These are phyloP conservation scores for Macquaria ambigua DNA, from an alignment of 2,113 vertebrate species.

Conservation along the genomic window DNA sequence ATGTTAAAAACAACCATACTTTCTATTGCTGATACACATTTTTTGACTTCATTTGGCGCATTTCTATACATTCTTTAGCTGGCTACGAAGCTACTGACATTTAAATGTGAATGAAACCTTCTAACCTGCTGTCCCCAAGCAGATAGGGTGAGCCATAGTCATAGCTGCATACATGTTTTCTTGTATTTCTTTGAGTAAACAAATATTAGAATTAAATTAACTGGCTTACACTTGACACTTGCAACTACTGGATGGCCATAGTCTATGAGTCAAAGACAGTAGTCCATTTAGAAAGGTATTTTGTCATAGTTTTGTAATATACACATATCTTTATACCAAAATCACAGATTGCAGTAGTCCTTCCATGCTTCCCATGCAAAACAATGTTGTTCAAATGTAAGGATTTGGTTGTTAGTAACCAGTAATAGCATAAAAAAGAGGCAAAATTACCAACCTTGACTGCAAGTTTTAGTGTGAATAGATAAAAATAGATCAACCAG, in stretches of 20 bases:
- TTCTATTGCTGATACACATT: background rate
- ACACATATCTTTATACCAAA: background rate
- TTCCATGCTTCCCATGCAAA: background rate
- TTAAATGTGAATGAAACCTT: background rate
- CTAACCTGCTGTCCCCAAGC: background rate
- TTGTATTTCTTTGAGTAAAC: background rate
- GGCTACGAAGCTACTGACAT: background rate
- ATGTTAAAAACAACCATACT: background rate
- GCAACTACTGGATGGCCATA: background rate
- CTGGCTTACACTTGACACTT: background rate
- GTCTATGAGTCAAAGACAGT: background rate
- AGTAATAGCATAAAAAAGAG: background rate
- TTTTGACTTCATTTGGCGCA: background rate
- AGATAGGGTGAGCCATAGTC: background rate
- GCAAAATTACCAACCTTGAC: background rate
- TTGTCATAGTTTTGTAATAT: background rate
- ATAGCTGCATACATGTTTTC: background rate
- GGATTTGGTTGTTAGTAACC: background rate
- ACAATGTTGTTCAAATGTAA: background rate
- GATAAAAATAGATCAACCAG: slow-evolving; percentile 43
- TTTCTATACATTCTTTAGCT: background rate
- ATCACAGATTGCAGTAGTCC: background rate
- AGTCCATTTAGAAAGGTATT: background rate
- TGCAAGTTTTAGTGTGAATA: slow-evolving; percentile 26
- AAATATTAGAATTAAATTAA: background rate